These are phyloP conservation scores for Epinotia ramella DNA, from an alignment of 2,888 invertebrate species.

Conservation along the genomic window DNA sequence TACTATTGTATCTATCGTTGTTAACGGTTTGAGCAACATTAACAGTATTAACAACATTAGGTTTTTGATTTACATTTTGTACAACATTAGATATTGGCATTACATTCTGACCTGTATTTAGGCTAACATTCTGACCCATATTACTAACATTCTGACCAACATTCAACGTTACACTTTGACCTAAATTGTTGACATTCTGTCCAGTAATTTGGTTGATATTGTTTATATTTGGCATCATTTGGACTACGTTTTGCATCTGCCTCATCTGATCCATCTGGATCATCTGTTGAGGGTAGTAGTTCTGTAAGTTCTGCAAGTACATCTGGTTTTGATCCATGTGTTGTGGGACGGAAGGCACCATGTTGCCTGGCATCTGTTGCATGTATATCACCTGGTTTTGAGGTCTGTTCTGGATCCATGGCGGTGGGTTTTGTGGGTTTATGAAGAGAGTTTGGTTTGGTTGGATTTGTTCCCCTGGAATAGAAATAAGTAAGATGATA, in stretches of 20 bases:
- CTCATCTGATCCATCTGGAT: slow-evolving; percentile 59
- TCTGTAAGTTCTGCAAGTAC: slow-evolving; percentile 63
- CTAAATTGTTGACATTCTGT: slow-evolving; percentile 28
- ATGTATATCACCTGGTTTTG: slow-evolving; percentile 75
- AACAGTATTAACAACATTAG: slow-evolving; percentile 8
- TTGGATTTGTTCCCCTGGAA: slow-evolving; percentile 72
- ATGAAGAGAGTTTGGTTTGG: slow-evolving; percentile 73
- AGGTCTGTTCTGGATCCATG: slow-evolving; percentile 74
- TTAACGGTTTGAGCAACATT: slow-evolving; percentile 17
- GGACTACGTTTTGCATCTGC: slow-evolving; percentile 36
- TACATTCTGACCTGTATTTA: slow-evolving; percentile 57
- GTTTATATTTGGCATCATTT: slow-evolving; percentile 49
- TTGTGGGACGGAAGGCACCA: slow-evolving; percentile 64
- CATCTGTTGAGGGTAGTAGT: slow-evolving; percentile 61
- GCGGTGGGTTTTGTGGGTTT: slow-evolving; percentile 76
- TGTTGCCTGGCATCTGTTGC: slow-evolving; percentile 71
- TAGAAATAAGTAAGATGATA: background rate
- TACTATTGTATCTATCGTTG: slow-evolving; percentile 41
- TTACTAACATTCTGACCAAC: slow-evolving; percentile 15
- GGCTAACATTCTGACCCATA: slow-evolving; percentile 16
- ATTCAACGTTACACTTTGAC: slow-evolving; percentile 14
- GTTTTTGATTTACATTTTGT: slow-evolving; percentile 36
- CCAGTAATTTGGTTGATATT: slow-evolving; percentile 30
- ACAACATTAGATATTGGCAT: slow-evolving; percentile 47
- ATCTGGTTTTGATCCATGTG: slow-evolving; percentile 71